Base-by-base conservation (phyloP, 2,888 invertebrate species). In the Eristalinus sepulchralis region DNA sequence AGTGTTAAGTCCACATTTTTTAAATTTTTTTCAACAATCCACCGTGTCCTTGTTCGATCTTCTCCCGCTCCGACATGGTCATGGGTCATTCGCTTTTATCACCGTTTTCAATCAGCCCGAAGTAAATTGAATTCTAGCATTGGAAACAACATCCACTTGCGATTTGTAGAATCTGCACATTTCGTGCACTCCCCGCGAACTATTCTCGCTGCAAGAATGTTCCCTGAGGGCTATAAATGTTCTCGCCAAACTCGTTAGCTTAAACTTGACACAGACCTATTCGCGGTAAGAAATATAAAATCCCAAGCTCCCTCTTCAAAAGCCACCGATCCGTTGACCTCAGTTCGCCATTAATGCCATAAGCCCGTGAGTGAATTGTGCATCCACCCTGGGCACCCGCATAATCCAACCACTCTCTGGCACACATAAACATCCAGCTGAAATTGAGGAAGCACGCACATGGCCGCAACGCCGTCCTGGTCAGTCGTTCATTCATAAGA, bases 321-420 rank as follows among this genome's bases (percentile, higher is more conserved):
- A 85, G 73, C 70, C 63, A 85, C 64, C 73, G 60, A 81, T 77
- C 67, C 70, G 70, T 78, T 85, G 82, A 81, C 85, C 81, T 62
- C 77, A 70, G 68, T 85, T 85, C 55, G n/a, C 64, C 63, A 77
- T 81, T 81, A 81, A 85, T 59, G 77, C 81, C 73, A 70, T 85
- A 85, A 85, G 63, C 81, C 68, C 34, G n/a, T n/a, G 59, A 77
- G 67, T 72, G 63, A 68, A 85, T 81, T 72, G 81, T 60, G 17
- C 31, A 60, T 31, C 47, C 17, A 47, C n/a, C 47, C 47, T 17
- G 8, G n/a, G 17, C 47, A 1, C 47, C 47, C 47, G 47, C 47
- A 8, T 20, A 47, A 47, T 47, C 47, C 47, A 17, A 47, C 47
- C 47, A 47, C 47, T 47, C 47, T 17, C 17, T 17, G 47, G 20